A percentile compares a stretch with the other conserved stretches of the same genome.
Evolutionary conservation across 2,888 invertebrate genomes (phyloP).

Genomic region (Torymus auratus): DNA sequence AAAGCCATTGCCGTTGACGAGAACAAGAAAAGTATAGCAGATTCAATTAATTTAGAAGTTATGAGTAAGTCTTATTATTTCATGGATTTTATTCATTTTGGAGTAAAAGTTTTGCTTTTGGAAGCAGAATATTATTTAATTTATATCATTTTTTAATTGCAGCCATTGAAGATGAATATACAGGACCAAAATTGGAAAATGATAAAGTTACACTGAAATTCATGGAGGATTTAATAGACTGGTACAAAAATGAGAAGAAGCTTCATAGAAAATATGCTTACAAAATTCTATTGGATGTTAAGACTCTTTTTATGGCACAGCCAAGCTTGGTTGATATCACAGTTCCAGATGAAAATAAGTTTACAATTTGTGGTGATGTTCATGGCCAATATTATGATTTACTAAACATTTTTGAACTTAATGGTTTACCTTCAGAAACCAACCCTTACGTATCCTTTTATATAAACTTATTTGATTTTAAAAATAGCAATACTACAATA

Average conservation of each 20-base stretch:
- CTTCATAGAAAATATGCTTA: conserved; percentile 98
- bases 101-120: conserved; percentile 7
- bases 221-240: conserved; percentile 91
- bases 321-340: conserved; percentile 93
- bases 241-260: conserved; percentile 93
- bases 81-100: conserved; percentile 2
- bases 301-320: conserved; percentile 88
- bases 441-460: conserved; percentile 92
- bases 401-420: conserved; percentile 97
- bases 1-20: conserved; percentile 97
- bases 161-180: conserved; percentile 97
- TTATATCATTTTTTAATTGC: conserved; percentile 63
- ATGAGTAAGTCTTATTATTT: conserved; percentile 84
- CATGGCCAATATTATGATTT: conserved; percentile 99
- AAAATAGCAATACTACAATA: too few relatives aligned
- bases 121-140: conserved; percentile 23
- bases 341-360: conserved; percentile 91
- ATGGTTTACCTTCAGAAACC: conserved; percentile 94
- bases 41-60: conserved; percentile 91
- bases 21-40: conserved; percentile 90
- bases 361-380: conserved; percentile 99
- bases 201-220: conserved; percentile 93
- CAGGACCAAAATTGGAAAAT: conserved; percentile 92
- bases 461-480: conserved; percentile 22
- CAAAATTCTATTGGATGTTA: conserved; percentile 96